A percentile compares a stretch with the other conserved stretches of the same genome.
These are phyloP conservation scores for Tillus elongatus DNA, from an alignment of 2,888 invertebrate genomes.

Conservation along the genomic window DNA sequence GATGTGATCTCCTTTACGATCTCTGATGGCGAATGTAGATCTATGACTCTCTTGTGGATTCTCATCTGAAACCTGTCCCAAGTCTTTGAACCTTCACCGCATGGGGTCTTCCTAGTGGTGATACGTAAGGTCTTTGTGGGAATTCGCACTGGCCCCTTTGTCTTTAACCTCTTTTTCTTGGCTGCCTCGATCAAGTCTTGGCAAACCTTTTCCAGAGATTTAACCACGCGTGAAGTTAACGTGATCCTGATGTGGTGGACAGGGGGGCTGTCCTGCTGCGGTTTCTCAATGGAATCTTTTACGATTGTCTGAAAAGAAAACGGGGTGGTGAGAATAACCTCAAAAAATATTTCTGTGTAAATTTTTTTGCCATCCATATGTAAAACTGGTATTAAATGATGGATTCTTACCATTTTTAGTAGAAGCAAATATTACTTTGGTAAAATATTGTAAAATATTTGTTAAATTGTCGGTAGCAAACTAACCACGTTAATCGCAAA, in stretches of 20 bases:
- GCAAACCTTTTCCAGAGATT: slow-evolving; percentile 93
- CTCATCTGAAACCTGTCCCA: slow-evolving; percentile 90
- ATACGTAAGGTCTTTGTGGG: slow-evolving; percentile 92
- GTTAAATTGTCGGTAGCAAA: too few species aligned
- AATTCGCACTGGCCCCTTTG: slow-evolving; percentile 95
- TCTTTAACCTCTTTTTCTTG: slow-evolving; percentile 86
- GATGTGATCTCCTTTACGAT: slow-evolving; percentile 96
- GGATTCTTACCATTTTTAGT: too few species aligned
- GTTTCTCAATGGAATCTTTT: too few species aligned
- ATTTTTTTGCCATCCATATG: too few species aligned
- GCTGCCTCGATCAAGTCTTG: slow-evolving; percentile 87
- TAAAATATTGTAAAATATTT: too few species aligned
- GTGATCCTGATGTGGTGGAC: slow-evolving; percentile 96
- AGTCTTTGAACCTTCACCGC: slow-evolving; percentile 97
- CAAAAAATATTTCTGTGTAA: too few species aligned
- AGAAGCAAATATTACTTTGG: too few species aligned
- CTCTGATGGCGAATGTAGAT: slow-evolving; percentile 90
- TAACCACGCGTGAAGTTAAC: slow-evolving; percentile 92
- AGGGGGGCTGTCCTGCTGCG: slow-evolving; percentile 76
- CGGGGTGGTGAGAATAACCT: too few species aligned
- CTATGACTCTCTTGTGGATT: slow-evolving; percentile 92
- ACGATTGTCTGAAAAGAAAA: too few species aligned
- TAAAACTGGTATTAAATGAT: too few species aligned
- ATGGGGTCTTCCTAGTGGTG: slow-evolving; percentile 96
- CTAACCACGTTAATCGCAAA: too few species aligned